These are phyloP conservation scores for Octonoba sinensis DNA, from an alignment of 2,888 invertebrate species.

Conservation along the genomic window DNA sequence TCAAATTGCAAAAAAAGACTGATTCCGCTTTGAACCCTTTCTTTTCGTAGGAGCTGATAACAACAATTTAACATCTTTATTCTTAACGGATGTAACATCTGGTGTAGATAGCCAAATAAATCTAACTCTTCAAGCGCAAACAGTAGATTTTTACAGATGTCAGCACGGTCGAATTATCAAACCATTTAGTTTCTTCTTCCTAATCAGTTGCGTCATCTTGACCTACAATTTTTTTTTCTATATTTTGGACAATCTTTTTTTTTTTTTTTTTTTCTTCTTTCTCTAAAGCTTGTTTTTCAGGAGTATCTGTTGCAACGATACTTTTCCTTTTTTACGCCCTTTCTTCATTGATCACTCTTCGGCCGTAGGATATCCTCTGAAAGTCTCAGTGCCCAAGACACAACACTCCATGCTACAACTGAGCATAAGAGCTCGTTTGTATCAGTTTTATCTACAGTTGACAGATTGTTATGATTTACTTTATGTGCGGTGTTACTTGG, in stretches of 20 bases:
- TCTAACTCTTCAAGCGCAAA: neutral
- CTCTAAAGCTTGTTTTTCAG: neutral
- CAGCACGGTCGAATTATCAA: neutral
- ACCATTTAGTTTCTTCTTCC: neutral
- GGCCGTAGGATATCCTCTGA: too few species aligned
- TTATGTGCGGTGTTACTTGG: neutral
- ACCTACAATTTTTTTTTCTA: too few species aligned
- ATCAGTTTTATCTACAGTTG: too few species aligned
- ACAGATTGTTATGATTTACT: neutral
- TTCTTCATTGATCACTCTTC: neutral
- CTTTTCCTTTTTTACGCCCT: neutral
- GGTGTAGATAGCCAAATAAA: neutral
- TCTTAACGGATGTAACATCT: neutral
- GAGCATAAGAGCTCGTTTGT: too few species aligned
- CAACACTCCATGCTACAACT: too few species aligned
- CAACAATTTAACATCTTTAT: neutral
- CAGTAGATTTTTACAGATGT: neutral
- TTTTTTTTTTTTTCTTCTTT: too few species aligned
- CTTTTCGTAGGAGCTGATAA: neutral
- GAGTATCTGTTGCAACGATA: neutral
- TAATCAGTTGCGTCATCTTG: too few species aligned
- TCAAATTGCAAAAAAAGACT: neutral
- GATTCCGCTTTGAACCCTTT: neutral
- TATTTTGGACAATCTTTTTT: too few species aligned
- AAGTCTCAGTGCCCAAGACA: too few species aligned